Percentiles rank a stretch among this genome's conserved stretches.
Evolutionary conservation across 2,888 invertebrate genomes (phyloP).

Genomic region (Folsomia manolachei): DNA sequence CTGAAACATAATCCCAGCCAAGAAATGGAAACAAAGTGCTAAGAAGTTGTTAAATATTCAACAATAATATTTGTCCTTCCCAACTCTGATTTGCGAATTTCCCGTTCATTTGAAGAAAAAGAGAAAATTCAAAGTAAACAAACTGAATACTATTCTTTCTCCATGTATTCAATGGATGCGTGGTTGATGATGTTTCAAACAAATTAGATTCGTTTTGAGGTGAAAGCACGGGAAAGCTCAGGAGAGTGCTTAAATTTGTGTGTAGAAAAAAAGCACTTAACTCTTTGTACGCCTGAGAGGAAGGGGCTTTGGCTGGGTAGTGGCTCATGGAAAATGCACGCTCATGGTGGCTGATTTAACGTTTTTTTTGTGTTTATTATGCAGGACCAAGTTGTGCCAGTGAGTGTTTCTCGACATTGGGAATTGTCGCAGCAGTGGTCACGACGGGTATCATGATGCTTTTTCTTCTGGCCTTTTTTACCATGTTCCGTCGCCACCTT

Average conservation of each 20-base stretch:
- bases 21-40: no score
- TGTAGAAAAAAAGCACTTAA: background rate
- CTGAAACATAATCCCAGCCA: background rate
- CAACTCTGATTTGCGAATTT: background rate
- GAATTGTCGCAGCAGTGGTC: conserved; percentile 32
- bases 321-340: background rate
- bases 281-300: no score
- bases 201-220: background rate
- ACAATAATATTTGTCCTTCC: background rate
- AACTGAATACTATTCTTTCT: no score
- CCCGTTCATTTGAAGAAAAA: background rate
- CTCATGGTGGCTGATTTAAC: background rate
- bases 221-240: conserved; percentile 1
- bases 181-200: background rate
- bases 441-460: conserved; percentile 31
- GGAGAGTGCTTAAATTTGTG: background rate
- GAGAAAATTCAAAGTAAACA: background rate
- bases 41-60: no score
- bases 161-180: background rate
- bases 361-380: conserved; percentile 18
- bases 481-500: conserved; percentile 30
- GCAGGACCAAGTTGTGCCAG: conserved; percentile 31
- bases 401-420: conserved; percentile 40
- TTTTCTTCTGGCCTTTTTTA: conserved; percentile 30
- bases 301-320: background rate